Conservation (phyloP, 2,888 invertebrate species). For the Byasa hedistus region DNA sequence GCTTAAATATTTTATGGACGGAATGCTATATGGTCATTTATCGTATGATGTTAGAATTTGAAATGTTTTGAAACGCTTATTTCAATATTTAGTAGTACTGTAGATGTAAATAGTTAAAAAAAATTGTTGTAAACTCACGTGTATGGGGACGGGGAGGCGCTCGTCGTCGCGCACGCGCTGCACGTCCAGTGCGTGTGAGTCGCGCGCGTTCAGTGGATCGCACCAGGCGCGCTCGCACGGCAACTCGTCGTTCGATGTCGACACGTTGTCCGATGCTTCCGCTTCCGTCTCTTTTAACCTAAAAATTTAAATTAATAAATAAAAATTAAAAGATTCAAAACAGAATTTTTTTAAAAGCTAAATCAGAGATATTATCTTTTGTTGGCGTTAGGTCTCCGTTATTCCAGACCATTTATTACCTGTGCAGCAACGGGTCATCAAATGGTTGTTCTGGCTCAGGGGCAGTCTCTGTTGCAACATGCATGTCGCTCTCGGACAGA, state of each 20-base stretch:
- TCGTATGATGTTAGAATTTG: no score
- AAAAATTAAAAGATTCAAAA: no score
- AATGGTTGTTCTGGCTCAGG: conserved; percentile 42
- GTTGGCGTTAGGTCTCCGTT: no score
- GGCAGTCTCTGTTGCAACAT: conserved; percentile 49
- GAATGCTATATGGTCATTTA: no score
- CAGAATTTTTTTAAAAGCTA: no score
- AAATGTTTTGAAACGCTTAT: no score
- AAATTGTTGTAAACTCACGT: conserved; percentile 15
- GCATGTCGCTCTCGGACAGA: conserved; percentile 75
- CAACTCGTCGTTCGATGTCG: conserved; percentile 75
- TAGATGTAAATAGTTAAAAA: no score
- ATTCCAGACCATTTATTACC: conserved; percentile 47
- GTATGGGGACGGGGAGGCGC: neutral
- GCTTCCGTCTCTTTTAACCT: conserved; percentile 69
- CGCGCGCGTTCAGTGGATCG: conserved; percentile 50
- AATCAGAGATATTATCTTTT: no score
- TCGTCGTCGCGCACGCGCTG: conserved; percentile 31
- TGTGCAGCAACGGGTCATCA: conserved; percentile 55
- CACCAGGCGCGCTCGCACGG: conserved; percentile 55
- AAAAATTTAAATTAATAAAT: conserved; percentile 4
- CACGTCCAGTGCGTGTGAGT: conserved; percentile 18
- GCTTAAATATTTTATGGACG: no score
- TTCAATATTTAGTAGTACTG: no score
- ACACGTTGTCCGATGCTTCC: conserved; percentile 75